Conservation (phyloP, 2,797 vertebrate genomes). For the Cygnus olor region DNA sequence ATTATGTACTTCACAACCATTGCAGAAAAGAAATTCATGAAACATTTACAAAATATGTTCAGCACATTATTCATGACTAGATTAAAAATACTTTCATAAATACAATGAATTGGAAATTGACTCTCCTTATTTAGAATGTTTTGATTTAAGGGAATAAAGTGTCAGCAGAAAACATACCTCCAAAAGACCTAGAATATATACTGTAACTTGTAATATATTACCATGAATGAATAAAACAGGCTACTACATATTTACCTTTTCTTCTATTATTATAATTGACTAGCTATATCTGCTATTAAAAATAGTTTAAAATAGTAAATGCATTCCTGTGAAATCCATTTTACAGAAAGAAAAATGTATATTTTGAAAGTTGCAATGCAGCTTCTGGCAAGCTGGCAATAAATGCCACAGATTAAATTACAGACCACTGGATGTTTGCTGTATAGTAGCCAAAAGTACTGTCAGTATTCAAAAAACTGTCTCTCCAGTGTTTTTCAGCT, state of each 20-base stretch:
- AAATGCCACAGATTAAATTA: not conserved
- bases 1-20: conserved; percentile 29
- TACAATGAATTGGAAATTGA: not conserved
- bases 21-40: conserved; percentile 25
- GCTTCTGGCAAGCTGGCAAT: not conserved
- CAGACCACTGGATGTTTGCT: not conserved
- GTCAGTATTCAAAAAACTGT: not conserved
- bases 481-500: not conserved
- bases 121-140: conserved; percentile 13
- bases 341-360: conserved; percentile 19
- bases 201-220: not conserved
- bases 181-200: not conserved
- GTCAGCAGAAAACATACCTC: conserved; percentile 26
- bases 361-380: not conserved
- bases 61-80: not conserved
- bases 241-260: not conserved
- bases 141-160: conserved; percentile 15
- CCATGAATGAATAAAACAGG: conserved; percentile 13
- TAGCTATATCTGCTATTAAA: not conserved
- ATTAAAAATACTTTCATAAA: conserved; percentile 17
- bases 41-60: conserved; percentile 58
- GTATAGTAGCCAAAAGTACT: not conserved
- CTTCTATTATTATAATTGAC: not conserved
- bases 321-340: not conserved
- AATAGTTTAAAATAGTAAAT: not conserved